A percentile compares a stretch with the other conserved stretches of the same genome.
Conservation (phyloP, 92 coral and sea anemone genomes). For the Scolanthus callimorphus region DNA sequence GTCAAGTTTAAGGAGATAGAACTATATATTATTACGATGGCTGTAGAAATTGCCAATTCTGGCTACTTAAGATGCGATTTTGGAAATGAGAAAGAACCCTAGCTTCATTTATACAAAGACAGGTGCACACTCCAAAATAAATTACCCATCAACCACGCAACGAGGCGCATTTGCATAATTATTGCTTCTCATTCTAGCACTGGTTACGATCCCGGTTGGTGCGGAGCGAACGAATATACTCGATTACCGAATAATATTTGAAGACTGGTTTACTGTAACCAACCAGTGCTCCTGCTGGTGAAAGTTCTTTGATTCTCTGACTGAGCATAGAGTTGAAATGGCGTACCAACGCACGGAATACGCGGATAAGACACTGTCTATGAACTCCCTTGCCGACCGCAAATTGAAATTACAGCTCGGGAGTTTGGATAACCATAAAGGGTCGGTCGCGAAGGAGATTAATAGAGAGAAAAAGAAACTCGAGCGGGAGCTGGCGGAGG, state of each 20-base stretch:
- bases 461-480: conserved; percentile 71
- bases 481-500: conserved; percentile 61
- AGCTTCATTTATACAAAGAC: conserved; percentile 27
- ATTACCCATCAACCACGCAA: conserved; percentile 14
- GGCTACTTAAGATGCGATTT: too few relatives aligned
- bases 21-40: too few relatives aligned
- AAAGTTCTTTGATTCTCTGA: too few relatives aligned
- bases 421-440: conserved; percentile 55
- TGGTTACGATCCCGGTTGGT: too few relatives aligned
- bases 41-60: too few relatives aligned
- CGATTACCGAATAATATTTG: too few relatives aligned
- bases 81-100: too few relatives aligned
- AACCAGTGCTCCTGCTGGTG: too few relatives aligned
- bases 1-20: too few relatives aligned
- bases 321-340: too few relatives aligned
- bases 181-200: conserved; percentile 6
- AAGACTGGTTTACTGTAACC: too few relatives aligned
- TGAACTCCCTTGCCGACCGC: conserved; percentile 81
- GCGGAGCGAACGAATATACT: too few relatives aligned
- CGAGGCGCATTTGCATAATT: conserved; percentile 50
- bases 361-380: conserved; percentile 78
- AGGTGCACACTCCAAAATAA: conserved; percentile 46
- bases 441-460: conserved; percentile 66
- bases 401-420: conserved; percentile 71
- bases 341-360: conserved; percentile 86